These are phyloP conservation scores for Peromyscus attwateri DNA, from an alignment of 2,797 vertebrate species.

Conservation along the genomic window DNA sequence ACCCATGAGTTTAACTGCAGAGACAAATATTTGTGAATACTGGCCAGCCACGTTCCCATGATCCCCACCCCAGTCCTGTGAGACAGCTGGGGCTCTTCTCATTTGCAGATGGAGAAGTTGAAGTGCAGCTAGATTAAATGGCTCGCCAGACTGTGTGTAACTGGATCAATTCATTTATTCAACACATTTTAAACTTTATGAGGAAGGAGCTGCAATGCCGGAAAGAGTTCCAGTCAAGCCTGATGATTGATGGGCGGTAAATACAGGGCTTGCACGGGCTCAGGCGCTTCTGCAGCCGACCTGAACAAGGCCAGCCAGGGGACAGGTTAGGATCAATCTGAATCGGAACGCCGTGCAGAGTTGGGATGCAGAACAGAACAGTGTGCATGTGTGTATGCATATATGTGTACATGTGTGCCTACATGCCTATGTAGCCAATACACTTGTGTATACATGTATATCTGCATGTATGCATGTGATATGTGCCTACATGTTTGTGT, in stretches of 20 bases:
- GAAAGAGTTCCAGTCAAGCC: not conserved
- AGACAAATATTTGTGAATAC: accelerated
- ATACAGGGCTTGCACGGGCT: not conserved
- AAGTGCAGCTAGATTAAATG: not conserved
- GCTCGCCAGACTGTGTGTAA: not conserved
- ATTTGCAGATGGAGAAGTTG: not conserved
- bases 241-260: not conserved
- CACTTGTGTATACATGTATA: not conserved
- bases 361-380: not conserved
- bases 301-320: accelerated
- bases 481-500: not conserved
- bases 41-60: accelerated
- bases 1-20: accelerated
- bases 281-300: accelerated
- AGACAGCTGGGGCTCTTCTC: not conserved
- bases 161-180: constrained; percentile 38
- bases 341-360: not conserved
- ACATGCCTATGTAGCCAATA: too few species aligned
- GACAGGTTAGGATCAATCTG: accelerated
- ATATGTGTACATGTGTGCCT: accelerated
- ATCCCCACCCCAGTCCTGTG: accelerated
- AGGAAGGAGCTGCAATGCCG: not conserved
- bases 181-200: not conserved
- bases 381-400: not conserved
- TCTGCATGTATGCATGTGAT: not conserved